Conservation (phyloP, 2,888 invertebrate genomes). For the Mythimna loreyi region DNA sequence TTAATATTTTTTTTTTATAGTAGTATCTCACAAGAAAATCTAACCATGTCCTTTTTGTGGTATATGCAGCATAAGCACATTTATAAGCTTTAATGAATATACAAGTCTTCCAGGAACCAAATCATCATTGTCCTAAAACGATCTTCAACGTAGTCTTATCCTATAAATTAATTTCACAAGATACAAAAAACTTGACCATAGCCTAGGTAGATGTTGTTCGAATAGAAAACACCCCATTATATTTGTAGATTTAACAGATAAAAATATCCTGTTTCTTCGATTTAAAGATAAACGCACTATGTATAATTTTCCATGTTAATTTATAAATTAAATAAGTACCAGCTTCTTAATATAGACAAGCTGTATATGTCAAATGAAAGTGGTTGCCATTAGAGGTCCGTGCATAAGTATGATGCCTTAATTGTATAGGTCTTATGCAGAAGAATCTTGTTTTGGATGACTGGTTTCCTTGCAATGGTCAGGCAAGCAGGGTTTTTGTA, state of each 20-base stretch:
- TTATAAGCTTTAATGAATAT: too few species aligned
- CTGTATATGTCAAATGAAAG: slow-evolving; percentile 38
- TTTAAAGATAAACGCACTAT: slow-evolving; percentile 28
- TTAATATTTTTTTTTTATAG: too few species aligned
- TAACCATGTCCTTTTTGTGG: background rate
- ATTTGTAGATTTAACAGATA: slow-evolving; percentile 23
- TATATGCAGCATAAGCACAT: background rate
- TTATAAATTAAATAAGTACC: slow-evolving; percentile 31
- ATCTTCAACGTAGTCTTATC: background rate
- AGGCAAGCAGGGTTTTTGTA: background rate
- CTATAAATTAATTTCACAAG: background rate
- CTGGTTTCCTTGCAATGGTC: slow-evolving; percentile 13
- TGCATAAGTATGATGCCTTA: slow-evolving; percentile 38
- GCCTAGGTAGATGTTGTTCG: background rate
- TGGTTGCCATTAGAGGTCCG: slow-evolving; percentile 17
- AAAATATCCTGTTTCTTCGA: slow-evolving; percentile 25
- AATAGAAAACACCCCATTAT: slow-evolving; percentile 18
- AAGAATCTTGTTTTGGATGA: background rate
- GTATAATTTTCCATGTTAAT: slow-evolving; percentile 41
- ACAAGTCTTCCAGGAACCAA: background rate
- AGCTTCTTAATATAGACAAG: slow-evolving; percentile 48
- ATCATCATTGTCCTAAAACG: background rate
- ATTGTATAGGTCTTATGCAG: slow-evolving; percentile 14
- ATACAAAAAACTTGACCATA: background rate
- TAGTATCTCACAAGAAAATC: background rate